phyloP scores from a whole-genome alignment of 2,797 vertebrate genomes.

The Galago senegalensis region DNA sequence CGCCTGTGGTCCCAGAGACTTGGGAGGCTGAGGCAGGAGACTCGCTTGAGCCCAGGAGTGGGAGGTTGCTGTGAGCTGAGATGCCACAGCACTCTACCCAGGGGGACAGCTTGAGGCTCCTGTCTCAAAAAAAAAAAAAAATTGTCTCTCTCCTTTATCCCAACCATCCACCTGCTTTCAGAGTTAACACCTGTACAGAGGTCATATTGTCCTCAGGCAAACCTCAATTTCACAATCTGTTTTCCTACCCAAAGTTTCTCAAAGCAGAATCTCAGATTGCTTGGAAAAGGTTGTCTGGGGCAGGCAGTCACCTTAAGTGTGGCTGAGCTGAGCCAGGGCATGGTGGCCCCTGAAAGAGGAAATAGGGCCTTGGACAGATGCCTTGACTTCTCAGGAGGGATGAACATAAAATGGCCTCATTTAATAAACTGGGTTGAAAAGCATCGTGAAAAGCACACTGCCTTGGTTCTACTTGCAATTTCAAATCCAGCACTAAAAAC shows the following conservation, averaged over 20 bases:
- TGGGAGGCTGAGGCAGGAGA: no score
- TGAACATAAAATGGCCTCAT: background rate
- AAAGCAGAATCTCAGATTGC: background rate
- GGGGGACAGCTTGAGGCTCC: no score
- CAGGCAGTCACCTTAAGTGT: no score
- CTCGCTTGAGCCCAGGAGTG: no score
- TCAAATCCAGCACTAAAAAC: background rate
- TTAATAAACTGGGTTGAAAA: background rate
- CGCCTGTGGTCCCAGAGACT: no score
- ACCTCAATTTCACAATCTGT: background rate
- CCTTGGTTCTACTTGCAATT: background rate
- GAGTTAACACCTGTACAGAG: background rate
- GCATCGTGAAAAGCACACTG: background rate
- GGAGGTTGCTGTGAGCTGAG: no score
- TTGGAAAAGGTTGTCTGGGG: background rate
- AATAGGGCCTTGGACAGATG: background rate
- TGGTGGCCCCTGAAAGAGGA: background rate
- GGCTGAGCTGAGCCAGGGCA: rapidly evolving
- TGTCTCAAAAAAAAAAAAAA: no score
- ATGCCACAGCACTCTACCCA: no score
- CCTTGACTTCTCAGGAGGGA: background rate
- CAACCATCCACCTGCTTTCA: background rate
- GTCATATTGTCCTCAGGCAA: background rate
- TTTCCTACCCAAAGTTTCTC: background rate
- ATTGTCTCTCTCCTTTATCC: background rate